Percentiles rank a stretch among this genome's conserved stretches.
phyloP scores from a whole-genome alignment of 2,797 vertebrate genomes.

The Etheostoma nigrum region DNA sequence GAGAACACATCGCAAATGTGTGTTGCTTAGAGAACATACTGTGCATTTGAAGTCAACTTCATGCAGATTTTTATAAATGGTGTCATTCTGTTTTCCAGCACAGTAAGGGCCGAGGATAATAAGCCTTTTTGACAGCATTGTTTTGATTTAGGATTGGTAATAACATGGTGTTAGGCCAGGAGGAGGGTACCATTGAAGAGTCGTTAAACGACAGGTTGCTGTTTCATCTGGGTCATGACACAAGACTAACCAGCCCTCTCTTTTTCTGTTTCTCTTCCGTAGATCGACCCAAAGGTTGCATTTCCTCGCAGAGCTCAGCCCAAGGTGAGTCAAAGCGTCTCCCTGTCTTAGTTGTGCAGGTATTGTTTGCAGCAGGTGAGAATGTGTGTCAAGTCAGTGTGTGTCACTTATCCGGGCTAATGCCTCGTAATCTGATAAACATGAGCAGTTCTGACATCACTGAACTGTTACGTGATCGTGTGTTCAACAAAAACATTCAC shows the following conservation, averaged over 20 bases:
- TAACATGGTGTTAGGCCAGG: neutral
- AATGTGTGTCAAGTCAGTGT: conserved; percentile 29
- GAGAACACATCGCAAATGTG: neutral
- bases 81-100: conserved; percentile 20
- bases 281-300: conserved; percentile 99
- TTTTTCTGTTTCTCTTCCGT: conserved; percentile 74
- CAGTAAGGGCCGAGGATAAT: neutral
- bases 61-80: conserved; percentile 1
- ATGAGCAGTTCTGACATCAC: conserved; percentile 56
- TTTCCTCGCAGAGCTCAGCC: conserved; percentile 98
- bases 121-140: conserved; percentile 1
- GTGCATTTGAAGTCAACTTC: neutral
- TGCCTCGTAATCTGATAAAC: conserved; percentile 68
- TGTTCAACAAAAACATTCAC: conserved; percentile 48
- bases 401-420: conserved; percentile 59
- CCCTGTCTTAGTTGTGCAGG: conserved; percentile 9
- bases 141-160: conserved; percentile 10
- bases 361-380: conserved; percentile 37
- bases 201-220: conserved; percentile 22
- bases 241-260: conserved; percentile 60
- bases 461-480: conserved; percentile 39
- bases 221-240: conserved; percentile 1
- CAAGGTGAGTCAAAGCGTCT: conserved; percentile 88
- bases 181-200: conserved; percentile 14
- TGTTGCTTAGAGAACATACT: conserved; percentile 11